phyloP scores from a whole-genome alignment of 2,888 invertebrate species.

The Ditylenchus weischeri region DNA sequence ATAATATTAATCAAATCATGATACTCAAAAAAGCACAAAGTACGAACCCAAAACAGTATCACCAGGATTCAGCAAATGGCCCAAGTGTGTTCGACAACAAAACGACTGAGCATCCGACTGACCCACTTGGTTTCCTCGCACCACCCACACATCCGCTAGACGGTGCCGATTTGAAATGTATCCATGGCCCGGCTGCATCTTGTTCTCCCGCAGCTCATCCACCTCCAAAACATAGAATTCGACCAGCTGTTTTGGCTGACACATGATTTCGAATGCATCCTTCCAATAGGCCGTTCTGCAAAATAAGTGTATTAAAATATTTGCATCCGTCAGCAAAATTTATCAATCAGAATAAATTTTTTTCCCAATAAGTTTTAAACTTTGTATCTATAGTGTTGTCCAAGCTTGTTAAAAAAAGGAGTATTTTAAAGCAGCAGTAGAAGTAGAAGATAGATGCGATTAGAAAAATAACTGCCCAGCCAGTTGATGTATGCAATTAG shows the following conservation, averaged over 20 bases:
- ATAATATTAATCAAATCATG: constrained; percentile 3
- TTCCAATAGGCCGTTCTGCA: constrained; percentile 74
- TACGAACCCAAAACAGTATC: constrained; percentile 79
- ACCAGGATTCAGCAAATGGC: constrained; percentile 84
- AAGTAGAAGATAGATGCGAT: too few relatives aligned
- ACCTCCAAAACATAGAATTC: constrained; percentile 93
- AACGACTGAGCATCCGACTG: constrained; percentile 73
- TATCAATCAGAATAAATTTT: neutral
- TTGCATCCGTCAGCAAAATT: neutral
- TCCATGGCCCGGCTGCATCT: constrained; percentile 75
- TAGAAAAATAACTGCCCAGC: too few relatives aligned
- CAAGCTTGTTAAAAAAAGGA: too few relatives aligned
- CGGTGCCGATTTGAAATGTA: constrained; percentile 80
- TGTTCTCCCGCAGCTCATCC: constrained; percentile 70
- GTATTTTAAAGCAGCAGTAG: too few relatives aligned
- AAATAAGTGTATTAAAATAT: neutral
- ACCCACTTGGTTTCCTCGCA: constrained; percentile 73
- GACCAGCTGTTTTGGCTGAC: constrained; percentile 82
- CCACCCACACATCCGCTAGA: constrained; percentile 88
- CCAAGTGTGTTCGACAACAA: constrained; percentile 87
- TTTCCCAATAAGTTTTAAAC: too few relatives aligned
- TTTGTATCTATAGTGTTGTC: too few relatives aligned
- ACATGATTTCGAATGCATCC: constrained; percentile 79
- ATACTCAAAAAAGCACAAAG: constrained; percentile 7
- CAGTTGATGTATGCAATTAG: too few relatives aligned